Evolutionary conservation across 2,888 invertebrate species (phyloP), one percentile per base, ranked within the genome.

Genomic region (Mythimna pallens): DNA sequence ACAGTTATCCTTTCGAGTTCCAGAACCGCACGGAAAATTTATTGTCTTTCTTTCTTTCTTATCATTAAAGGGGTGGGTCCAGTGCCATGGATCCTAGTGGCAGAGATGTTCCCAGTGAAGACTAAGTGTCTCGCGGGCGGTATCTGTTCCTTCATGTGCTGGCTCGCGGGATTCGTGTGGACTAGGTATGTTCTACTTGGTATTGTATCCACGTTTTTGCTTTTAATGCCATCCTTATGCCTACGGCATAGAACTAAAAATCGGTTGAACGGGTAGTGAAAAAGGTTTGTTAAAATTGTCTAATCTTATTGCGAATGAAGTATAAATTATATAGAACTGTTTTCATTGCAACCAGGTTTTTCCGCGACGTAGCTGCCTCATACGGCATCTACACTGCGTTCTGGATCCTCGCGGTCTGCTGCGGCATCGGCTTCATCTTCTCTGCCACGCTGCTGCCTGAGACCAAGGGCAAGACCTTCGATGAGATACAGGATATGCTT

Each of bases 31-130:
- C 43, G 14, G 43, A 3, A 43, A 43, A 43, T 14, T 17, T 14
- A 47, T 17, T 6, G 7, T 17, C 17, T 57, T 57, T 30, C 9
- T 4, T 58, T 34, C 20, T n/a, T 58, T 30, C 25, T 17, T 20
- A 6, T 57, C 30, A 1, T 14, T 40, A 8, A 14, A 61, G 97
- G 97, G 25, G 97, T 97, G 84, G 98, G 99, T 64, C 98, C 98
- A 0, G 94, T 98, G 4, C 98, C 98, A 0, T 98, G 98, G 98
- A 97, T 98, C 52, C 97, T 98, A 62, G 97, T 98, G 90, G 98
- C 98, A 3, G 98, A 98, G 93, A 97, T 98, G 97, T 98, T 99
- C 91, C 97, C 99, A 7, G 94, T 97, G n/a, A 97, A 98, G 88
- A 97, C 98, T 5, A 98, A 98, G 91, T 97, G 98, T 9, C 95